Conservation (phyloP, 2,888 invertebrate genomes). For the Dasysyrphus tricinctus region DNA sequence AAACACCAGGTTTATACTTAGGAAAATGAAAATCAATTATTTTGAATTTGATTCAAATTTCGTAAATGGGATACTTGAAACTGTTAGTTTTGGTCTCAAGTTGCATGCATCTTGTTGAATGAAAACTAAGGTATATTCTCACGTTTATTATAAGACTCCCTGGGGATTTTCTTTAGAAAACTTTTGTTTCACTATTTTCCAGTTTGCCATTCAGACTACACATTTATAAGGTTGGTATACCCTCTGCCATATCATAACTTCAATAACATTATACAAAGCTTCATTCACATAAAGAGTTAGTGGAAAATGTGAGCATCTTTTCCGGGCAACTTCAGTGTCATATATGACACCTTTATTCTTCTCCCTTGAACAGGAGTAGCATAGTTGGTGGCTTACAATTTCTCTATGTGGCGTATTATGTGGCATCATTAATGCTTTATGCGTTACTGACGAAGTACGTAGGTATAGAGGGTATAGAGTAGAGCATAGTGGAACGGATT, state of each 20-base stretch:
- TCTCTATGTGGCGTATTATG: conserved; percentile 43
- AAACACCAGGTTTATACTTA: neutral
- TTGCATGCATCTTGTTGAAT: neutral
- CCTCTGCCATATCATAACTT: conserved; percentile 14
- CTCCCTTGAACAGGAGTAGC: conserved; percentile 22
- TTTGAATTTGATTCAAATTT: conserved; percentile 13
- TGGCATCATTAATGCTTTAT: conserved; percentile 59
- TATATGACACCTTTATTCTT: conserved; percentile 18
- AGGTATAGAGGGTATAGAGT: neutral
- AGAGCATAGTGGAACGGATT: neutral
- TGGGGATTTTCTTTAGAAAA: conserved; percentile 10
- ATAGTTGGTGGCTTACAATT: conserved; percentile 43
- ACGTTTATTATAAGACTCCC: conserved; percentile 26
- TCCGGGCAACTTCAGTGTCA: conserved; percentile 31
- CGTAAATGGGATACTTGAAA: neutral
- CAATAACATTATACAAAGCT: neutral
- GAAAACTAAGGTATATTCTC: conserved; percentile 8
- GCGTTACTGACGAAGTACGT: conserved; percentile 4
- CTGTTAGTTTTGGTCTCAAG: conserved; percentile 2
- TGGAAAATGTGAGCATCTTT: conserved; percentile 38
- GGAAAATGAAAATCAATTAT: conserved; percentile 10
- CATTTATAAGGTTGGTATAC: neutral
- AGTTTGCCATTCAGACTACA: neutral
- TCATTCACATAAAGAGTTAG: neutral
- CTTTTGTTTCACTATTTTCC: conserved; percentile 4